Evolutionary conservation across 1,140 invertebrate genomes (phyloP).

Genomic region (Cydia strobilella): DNA sequence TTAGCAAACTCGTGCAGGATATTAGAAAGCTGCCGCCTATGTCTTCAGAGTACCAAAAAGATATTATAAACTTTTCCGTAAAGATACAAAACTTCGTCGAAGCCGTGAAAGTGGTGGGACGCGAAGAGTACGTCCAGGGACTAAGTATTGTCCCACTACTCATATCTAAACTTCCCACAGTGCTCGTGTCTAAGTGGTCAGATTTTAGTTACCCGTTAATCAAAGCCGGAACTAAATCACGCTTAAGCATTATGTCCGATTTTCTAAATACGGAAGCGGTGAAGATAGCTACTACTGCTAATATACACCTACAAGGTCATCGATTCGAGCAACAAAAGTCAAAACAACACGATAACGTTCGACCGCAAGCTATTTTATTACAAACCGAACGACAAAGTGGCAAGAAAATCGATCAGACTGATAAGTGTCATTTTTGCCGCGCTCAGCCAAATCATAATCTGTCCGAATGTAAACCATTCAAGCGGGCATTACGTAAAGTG

Average conservation of each 20-base stretch:
- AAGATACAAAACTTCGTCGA: slow-evolving; percentile 29
- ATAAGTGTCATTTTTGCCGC: slow-evolving; percentile 18
- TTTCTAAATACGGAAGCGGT: slow-evolving; percentile 3
- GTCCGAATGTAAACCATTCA: slow-evolving; percentile 1
- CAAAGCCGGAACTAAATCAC: not conserved
- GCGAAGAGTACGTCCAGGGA: too few relatives aligned
- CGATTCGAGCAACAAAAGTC: not conserved
- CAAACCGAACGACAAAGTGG: not conserved
- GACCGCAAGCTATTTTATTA: slow-evolving; percentile 3
- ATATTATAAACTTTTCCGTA: not conserved
- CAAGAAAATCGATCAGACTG: not conserved
- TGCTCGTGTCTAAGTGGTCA: slow-evolving; percentile 11
- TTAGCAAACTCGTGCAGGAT: not conserved
- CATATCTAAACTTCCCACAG: slow-evolving; percentile 10
- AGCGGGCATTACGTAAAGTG: not conserved
- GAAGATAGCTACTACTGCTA: not conserved
- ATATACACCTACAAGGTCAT: not conserved
- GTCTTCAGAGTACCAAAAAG: slow-evolving; percentile 6
- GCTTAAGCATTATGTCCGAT: not conserved
- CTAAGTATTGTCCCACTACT: not conserved
- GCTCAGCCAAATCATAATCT: not conserved
- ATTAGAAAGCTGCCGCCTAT: slow-evolving; percentile 18
- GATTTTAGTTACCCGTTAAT: not conserved
- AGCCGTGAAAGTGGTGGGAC: not conserved
- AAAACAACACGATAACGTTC: not conserved